phyloP scores from a whole-genome alignment of 2,113 vertebrate genomes.

The Ia io region DNA sequence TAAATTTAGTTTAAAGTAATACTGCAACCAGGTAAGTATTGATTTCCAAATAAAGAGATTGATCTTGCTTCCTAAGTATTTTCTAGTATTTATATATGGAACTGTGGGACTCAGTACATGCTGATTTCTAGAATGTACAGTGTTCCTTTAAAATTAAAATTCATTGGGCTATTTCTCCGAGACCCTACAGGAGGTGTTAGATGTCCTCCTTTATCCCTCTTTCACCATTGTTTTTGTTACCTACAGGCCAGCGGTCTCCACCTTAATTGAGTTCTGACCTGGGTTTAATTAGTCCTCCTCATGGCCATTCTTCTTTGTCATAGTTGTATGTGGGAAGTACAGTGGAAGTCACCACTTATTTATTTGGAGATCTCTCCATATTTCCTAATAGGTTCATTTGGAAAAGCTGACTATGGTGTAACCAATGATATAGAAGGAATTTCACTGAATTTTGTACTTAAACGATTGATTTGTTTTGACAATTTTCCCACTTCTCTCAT shows the following conservation, averaged over 20 bases:
- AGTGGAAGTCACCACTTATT: not conserved
- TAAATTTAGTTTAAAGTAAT: conserved; percentile 59
- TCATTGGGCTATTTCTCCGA: not conserved
- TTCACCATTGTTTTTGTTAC: not conserved
- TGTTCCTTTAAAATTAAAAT: conserved; percentile 44
- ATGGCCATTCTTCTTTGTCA: conserved; percentile 2
- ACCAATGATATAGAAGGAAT: not conserved
- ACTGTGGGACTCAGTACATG: not conserved
- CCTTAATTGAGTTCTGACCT: not conserved
- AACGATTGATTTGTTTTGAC: conserved; percentile 1
- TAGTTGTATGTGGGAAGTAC: not conserved
- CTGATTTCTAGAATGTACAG: not conserved
- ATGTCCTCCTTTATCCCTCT: not conserved
- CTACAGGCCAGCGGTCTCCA: not conserved
- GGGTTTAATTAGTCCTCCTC: not conserved
- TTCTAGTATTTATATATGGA: not conserved
- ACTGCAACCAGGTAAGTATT: conserved; percentile 26
- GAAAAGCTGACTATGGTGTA: not conserved
- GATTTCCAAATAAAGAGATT: conserved; percentile 41
- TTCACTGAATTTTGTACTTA: not conserved
- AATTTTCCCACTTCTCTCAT: not conserved
- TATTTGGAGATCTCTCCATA: not conserved
- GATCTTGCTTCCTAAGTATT: not conserved
- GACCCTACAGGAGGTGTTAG: not conserved
- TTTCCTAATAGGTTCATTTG: conserved; percentile 47